Evolutionary conservation across 1,140 invertebrate species (phyloP).

Genomic region (Rhopalosiphum padi): DNA sequence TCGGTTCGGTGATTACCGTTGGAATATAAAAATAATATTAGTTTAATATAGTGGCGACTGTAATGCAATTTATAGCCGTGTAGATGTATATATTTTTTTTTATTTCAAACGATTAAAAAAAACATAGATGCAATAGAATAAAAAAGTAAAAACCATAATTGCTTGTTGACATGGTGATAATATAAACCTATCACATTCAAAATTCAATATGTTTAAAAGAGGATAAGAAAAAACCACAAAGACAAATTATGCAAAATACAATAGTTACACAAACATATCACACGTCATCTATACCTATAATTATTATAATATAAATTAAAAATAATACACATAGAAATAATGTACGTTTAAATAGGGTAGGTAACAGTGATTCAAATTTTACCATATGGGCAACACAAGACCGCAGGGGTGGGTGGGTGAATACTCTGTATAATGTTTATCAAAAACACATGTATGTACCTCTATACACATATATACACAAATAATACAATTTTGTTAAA

Average conservation of each 20-base stretch:
- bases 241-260: neutral
- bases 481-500: neutral
- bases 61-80: neutral
- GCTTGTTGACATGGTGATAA: neutral
- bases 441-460: neutral
- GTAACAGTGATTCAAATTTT: neutral
- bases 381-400: neutral
- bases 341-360: neutral
- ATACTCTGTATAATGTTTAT: neutral
- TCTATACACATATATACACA: neutral
- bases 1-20: neutral
- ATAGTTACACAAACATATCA: neutral
- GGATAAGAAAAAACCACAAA: neutral
- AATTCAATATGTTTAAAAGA: neutral
- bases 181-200: neutral
- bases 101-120: neutral
- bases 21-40: constrained; percentile 31
- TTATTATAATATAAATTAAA: neutral
- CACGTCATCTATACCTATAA: no score
- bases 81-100: neutral
- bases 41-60: neutral
- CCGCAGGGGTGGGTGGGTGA: neutral
- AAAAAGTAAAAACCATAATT: neutral
- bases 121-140: neutral
- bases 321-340: no score